Base-by-base conservation (phyloP, 2,797 vertebrate species). In the Epinephelus coioides region DNA sequence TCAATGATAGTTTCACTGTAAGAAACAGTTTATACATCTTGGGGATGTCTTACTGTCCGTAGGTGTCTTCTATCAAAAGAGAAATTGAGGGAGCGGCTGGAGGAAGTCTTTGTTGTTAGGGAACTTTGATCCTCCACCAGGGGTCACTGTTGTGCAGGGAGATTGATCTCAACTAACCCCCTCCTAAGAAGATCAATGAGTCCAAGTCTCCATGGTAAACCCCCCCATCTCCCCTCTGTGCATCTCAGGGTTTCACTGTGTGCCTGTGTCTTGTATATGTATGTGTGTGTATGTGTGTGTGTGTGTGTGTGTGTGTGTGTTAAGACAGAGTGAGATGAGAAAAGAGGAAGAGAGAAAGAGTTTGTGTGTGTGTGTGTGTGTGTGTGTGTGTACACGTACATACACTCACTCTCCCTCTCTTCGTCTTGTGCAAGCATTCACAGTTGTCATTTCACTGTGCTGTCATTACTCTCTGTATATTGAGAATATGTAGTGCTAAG, bases 81-180 rank as follows among this genome's bases (percentile, higher is more conserved):
- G 57, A 71, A 30, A 56, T n/a, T 40, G 43, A 25, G 47, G 54
- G 15, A 74, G 23, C 10, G n/a, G 59, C 44, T 49, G 44, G 40
- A 43, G 6, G 11, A 53, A 21, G 6, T 43, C 86, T 88, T 82
- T 86, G 79, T 75, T 88, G 64, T 76, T 50, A 27, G 79, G 81
- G 84, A 81, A 81, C 84, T 89, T 88, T 89, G 84, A 88, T 85
- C 72, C 40, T 69, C 93, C 94, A 94, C 91, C 81, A 92, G 94
- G 93, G 92, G 94, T 93, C 94, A 94, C 85, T 94, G 92, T 94
- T 94, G 94, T 90, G 92, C 90, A 94, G 86, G 86, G 69, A 89
- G 90, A 87, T 94, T 88, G 83, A 88, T 89, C 87, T 85, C 43
- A 30, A 65, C 73, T 77, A 71, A 85, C 84, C 82, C 87, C 84